Evolutionary conservation across 2,888 invertebrate species (phyloP).

Genomic region (Allacma fusca): DNA sequence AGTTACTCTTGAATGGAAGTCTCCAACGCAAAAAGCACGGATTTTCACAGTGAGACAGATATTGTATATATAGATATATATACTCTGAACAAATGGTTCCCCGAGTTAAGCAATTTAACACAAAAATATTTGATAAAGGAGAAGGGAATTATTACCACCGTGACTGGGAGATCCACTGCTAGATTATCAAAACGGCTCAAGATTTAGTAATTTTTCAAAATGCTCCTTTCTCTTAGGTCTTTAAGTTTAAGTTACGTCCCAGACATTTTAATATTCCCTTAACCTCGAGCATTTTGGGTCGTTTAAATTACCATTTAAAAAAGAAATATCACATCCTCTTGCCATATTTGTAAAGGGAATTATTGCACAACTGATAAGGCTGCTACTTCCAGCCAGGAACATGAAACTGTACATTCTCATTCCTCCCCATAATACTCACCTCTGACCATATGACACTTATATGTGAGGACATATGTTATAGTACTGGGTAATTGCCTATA

Average conservation of each 20-base stretch:
- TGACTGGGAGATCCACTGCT: conserved; percentile 48
- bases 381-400: too few species aligned
- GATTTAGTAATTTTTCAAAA: background rate
- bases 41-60: background rate
- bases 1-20: background rate
- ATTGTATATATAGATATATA: too few species aligned
- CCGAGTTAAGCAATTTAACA: background rate
- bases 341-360: background rate
- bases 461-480: too few species aligned
- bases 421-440: too few species aligned
- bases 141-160: conserved; percentile 39
- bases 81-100: background rate
- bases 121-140: conserved; percentile 1
- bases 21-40: background rate
- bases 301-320: conserved; percentile 12
- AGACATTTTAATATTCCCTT: background rate
- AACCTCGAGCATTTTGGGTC: background rate
- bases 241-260: too few species aligned
- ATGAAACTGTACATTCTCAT: too few species aligned
- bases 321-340: conserved; percentile 4
- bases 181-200: conserved; percentile 43
- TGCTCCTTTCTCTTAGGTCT: background rate
- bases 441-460: too few species aligned
- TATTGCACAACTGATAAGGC: conserved; percentile 1
- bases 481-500: too few species aligned